These are phyloP conservation scores for Crax fasciolata DNA, from an alignment of 2,797 vertebrate genomes.

Conservation along the genomic window DNA sequence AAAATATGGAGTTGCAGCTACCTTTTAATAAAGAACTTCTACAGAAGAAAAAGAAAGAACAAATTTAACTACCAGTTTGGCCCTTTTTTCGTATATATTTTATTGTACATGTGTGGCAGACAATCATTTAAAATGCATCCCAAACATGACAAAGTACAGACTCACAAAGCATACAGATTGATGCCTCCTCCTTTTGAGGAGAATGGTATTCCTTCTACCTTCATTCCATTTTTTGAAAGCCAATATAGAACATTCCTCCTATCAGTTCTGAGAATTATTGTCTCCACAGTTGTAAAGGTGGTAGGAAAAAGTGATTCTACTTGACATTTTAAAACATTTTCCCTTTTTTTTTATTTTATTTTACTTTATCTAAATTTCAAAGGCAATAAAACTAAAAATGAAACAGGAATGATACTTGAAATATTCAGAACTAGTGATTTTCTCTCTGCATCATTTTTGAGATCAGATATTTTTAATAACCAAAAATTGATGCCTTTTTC, in stretches of 20 bases:
- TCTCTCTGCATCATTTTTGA: not conserved
- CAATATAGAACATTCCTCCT: not conserved
- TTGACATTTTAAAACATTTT: conserved; percentile 20
- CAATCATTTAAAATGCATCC: not conserved
- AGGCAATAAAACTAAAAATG: not conserved
- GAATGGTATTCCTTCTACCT: not conserved
- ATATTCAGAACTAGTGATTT: not conserved
- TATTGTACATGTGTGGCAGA: not conserved
- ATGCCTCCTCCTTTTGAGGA: not conserved
- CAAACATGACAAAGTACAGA: not conserved
- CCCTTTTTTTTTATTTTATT: not conserved
- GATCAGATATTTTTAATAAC: not conserved
- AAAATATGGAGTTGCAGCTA: not conserved
- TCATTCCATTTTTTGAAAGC: not conserved
- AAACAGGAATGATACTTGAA: not conserved
- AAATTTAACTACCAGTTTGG: not conserved
- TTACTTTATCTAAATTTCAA: not conserved
- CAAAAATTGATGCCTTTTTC: not conserved
- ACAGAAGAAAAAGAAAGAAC: not conserved
- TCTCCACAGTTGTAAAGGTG: not conserved
- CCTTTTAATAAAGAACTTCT: not conserved
- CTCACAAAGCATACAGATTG: not conserved
- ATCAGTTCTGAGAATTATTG: not conserved
- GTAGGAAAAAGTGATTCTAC: not conserved
- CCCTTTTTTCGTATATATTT: not conserved